phyloP scores from a whole-genome alignment of 2,888 invertebrate genomes.

The Mesopsocus fuscifrons region DNA sequence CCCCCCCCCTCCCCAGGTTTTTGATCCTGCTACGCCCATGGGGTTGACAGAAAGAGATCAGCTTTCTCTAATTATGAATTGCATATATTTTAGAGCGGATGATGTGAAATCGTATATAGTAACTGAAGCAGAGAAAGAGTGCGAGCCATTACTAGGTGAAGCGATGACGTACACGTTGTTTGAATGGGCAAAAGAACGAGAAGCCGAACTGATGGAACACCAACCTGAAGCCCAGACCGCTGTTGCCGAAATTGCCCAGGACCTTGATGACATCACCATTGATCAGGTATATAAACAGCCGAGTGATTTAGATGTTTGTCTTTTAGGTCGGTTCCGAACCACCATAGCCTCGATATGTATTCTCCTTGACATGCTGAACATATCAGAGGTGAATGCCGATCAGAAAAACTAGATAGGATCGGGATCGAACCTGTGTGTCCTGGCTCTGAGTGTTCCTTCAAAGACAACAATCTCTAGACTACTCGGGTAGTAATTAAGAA shows the following conservation, averaged over 20 bases:
- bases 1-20: no score
- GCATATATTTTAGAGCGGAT: conserved; percentile 32
- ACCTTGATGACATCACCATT: conserved; percentile 3
- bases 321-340: no score
- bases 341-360: no score
- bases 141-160: conserved; percentile 66
- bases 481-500: no score
- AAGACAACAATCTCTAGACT: no score
- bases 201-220: conserved; percentile 43
- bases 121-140: conserved; percentile 41
- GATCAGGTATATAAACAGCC: neutral
- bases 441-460: no score
- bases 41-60: conserved; percentile 12
- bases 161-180: conserved; percentile 92
- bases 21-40: no score
- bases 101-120: conserved; percentile 51
- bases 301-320: no score
- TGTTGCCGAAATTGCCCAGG: conserved; percentile 2
- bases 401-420: no score
- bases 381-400: no score
- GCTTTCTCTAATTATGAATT: conserved; percentile 14
- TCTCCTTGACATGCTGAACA: no score
- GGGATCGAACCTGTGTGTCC: no score
- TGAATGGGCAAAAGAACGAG: conserved; percentile 74
- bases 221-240: conserved; percentile 38